Conservation (phyloP, 2,113 vertebrate species). For the Cheirogaleus medius region DNA sequence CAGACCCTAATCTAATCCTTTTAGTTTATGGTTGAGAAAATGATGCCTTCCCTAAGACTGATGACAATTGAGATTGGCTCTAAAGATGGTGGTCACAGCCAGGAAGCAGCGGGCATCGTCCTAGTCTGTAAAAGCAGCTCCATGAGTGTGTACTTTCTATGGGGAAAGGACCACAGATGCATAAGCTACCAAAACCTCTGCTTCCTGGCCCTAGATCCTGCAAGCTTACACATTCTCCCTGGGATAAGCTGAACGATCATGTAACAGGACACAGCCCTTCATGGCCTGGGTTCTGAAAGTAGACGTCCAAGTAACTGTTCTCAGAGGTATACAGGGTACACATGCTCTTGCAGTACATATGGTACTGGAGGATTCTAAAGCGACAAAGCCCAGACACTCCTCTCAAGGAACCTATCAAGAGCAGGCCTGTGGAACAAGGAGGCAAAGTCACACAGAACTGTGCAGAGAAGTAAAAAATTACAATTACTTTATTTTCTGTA, state of each 20-base stretch:
- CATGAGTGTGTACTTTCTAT: fast-evolving
- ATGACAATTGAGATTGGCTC: background rate
- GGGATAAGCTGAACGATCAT: background rate
- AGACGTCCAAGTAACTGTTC: background rate
- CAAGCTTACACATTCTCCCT: too few species aligned
- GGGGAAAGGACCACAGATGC: background rate
- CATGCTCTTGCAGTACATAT: too few species aligned
- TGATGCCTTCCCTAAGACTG: background rate
- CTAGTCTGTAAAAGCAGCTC: background rate
- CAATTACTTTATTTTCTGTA: background rate
- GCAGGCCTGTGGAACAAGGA: background rate
- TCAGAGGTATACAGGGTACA: background rate
- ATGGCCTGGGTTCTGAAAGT: background rate
- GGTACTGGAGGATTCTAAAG: background rate
- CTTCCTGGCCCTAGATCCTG: background rate
- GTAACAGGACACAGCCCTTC: background rate
- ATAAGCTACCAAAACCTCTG: background rate
- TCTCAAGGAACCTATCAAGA: background rate
- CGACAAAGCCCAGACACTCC: background rate
- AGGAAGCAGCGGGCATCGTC: background rate
- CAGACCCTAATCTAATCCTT: background rate
- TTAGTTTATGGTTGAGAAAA: background rate
- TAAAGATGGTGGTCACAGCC: background rate
- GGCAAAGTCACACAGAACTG: background rate
- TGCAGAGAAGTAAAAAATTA: background rate